phyloP scores from a whole-genome alignment of 2,797 vertebrate species.

The Discoglossus pictus region DNA sequence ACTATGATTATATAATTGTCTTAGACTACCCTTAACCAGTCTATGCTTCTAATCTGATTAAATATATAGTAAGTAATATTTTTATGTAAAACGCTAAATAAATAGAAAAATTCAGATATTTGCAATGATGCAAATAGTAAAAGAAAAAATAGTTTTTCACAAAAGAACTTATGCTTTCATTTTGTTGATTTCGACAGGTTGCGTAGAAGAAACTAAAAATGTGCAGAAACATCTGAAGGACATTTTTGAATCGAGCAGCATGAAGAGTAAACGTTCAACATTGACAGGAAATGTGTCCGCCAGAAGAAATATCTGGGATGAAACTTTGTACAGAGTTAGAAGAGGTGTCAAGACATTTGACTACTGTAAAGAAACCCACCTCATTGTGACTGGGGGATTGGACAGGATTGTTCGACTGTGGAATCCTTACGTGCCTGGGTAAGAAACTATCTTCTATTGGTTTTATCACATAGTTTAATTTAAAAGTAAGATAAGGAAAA shows the following conservation, averaged over 20 bases:
- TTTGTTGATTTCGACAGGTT: slow-evolving; percentile 37
- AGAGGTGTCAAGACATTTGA: slow-evolving; percentile 56
- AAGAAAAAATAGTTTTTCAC: slow-evolving; percentile 15
- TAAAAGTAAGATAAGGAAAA: no score
- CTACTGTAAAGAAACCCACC: slow-evolving; percentile 49
- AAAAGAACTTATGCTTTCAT: slow-evolving; percentile 5
- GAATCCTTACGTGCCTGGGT: slow-evolving; percentile 56
- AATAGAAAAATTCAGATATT: no score
- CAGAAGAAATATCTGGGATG: slow-evolving; percentile 49
- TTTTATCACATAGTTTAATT: no score
- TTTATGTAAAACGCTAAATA: no score
- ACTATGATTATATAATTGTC: no score
- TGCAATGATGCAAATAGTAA: background rate
- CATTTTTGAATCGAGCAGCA: slow-evolving; percentile 43
- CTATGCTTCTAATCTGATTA: no score
- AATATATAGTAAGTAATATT: no score
- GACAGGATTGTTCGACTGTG: slow-evolving; percentile 54
- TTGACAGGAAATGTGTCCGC: slow-evolving; percentile 12
- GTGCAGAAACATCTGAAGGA: slow-evolving; percentile 49
- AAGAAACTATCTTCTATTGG: slow-evolving; percentile 12
- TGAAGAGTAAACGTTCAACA: slow-evolving; percentile 18
- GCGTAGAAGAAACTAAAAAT: slow-evolving; percentile 50
- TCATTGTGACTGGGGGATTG: slow-evolving; percentile 54
- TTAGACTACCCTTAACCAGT: no score
- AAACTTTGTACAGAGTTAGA: slow-evolving; percentile 52